phyloP scores from a whole-genome alignment of 2,888 invertebrate genomes.

The Cheilosia impressa region DNA sequence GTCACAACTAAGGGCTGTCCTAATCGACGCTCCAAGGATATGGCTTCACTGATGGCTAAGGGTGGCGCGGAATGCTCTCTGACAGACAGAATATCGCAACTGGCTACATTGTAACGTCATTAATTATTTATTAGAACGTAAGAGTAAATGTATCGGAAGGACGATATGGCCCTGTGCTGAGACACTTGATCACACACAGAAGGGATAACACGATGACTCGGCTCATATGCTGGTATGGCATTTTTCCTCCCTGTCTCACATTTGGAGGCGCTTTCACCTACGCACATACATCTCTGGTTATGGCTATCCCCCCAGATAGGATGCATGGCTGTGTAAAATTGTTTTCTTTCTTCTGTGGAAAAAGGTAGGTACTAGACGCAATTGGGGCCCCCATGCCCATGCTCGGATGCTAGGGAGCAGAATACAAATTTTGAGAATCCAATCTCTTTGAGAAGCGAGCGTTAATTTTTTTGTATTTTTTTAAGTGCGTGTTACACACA shows the following conservation, averaged over 20 bases:
- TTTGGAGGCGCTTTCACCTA: conserved; percentile 6
- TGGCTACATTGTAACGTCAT: conserved; percentile 64
- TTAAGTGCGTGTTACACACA: no score
- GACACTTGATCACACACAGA: conserved; percentile 18
- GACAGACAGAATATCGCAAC: conserved; percentile 44
- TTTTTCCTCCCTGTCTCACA: not conserved
- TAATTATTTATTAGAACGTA: conserved; percentile 69
- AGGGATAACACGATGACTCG: conserved; percentile 24
- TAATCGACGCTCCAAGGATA: conserved; percentile 25
- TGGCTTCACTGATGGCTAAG: conserved; percentile 18
- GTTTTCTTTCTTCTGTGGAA: not conserved
- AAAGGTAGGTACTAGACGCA: not conserved
- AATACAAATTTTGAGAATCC: conserved; percentile 17
- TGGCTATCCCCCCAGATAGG: not conserved
- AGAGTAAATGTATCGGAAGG: conserved; percentile 63
- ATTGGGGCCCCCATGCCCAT: no score
- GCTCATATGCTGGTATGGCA: not conserved
- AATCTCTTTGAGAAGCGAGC: not conserved
- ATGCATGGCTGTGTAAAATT: conserved; percentile 29
- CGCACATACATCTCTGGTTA: not conserved
- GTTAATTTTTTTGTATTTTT: not conserved
- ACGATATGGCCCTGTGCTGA: conserved; percentile 44
- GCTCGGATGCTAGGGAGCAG: not conserved
- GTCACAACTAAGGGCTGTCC: not conserved
- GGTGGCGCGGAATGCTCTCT: not conserved